phyloP scores from a whole-genome alignment of 1,140 invertebrate genomes.

The Rhagoletis pomonella region DNA sequence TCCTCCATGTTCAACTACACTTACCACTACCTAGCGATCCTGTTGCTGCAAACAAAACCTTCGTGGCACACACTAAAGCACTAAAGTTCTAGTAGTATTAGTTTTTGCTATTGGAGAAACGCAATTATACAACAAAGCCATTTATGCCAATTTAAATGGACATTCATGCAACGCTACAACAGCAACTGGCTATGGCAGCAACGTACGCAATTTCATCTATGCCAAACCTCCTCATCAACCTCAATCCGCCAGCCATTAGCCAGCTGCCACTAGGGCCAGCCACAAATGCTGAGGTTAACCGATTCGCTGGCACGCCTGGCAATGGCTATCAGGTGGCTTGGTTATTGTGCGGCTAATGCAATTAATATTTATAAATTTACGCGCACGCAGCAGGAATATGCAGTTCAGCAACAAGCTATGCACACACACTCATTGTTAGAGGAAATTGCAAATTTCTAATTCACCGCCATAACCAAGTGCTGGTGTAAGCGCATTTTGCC shows the following conservation, averaged over 20 bases:
- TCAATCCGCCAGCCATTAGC: neutral
- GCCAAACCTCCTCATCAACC: neutral
- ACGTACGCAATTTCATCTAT: neutral
- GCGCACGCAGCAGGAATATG: constrained; percentile 8
- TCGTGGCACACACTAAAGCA: too few relatives aligned
- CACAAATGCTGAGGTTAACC: constrained; percentile 28
- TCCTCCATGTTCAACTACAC: too few relatives aligned
- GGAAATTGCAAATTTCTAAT: constrained; percentile 1
- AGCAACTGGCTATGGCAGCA: neutral
- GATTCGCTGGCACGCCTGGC: neutral
- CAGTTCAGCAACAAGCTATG: neutral
- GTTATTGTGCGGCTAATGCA: constrained; percentile 55
- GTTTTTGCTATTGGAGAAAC: neutral
- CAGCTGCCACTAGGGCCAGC: neutral
- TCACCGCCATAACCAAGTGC: neutral
- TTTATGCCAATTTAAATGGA: constrained; percentile 21
- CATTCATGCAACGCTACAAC: neutral
- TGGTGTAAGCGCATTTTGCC: neutral
- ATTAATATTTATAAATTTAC: constrained; percentile 59
- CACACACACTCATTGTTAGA: neutral
- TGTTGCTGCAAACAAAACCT: too few relatives aligned
- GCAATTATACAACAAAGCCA: neutral
- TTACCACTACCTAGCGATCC: too few relatives aligned
- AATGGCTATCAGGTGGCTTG: neutral
- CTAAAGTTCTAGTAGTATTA: neutral